Evolutionary conservation across 2,797 vertebrate genomes (phyloP), one percentile per base, ranked within the genome.

Genomic region (Muscicapa comitata): DNA sequence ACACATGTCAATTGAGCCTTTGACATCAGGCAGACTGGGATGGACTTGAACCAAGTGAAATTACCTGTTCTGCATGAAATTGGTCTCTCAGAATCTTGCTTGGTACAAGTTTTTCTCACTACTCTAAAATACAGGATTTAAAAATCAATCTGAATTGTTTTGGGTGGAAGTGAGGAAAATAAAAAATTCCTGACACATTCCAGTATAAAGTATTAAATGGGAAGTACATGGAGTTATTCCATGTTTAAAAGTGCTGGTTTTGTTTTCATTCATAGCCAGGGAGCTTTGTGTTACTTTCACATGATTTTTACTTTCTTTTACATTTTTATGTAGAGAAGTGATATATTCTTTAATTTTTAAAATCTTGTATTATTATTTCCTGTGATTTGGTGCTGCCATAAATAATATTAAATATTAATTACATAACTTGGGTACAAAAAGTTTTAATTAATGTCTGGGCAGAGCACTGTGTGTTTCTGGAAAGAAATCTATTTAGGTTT

Each of bases 341-440:
- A 16, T 10, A 23, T 5, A 3, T 61, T 43, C 13, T 47, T 23
- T n/a, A 3, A 31, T 28, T 47, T 33, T 9, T 2, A 0, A 19
- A 3, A 16, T 13, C 29, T 53, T 66, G 28, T 15, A 11, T 1
- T 13, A 6, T 47, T 63, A 4, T 3, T 29, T 55, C 2, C 26
- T 72, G 38, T 33, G 45, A 18, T 76, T 57, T 19, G 26, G 6
- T 37, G 33, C 33, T 45, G 11, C 38, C 16, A 14, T 58, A 33
- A 45, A 17, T 14, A 29, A 37, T 29, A 61, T 6, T 21, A 68
- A 43, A 17, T 24, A 5, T 14, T 59, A 40, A 19, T 43, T 42
- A 23, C 9, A 1, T 12, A 2, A 0, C 17, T 82, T 82, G 8
- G 17, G 16, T 78, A 12, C 37, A 35, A 33, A 67, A 73, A 63